Base-by-base conservation (phyloP, 92 coral and sea anemone genomes). In the Phenganax subtilis region DNA sequence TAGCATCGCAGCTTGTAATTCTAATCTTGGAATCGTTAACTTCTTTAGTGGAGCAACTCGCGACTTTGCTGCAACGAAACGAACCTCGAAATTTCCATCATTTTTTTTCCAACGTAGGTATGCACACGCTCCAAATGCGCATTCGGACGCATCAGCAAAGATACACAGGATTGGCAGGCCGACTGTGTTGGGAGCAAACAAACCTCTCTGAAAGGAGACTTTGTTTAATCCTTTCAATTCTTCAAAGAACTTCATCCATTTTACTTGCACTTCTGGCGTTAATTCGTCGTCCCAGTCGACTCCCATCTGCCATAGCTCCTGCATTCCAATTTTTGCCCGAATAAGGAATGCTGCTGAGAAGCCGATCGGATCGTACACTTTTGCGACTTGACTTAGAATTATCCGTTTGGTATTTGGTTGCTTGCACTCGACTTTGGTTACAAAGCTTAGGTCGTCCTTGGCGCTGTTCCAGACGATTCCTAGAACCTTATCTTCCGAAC, bases 201-300 rank as follows among this genome's bases (percentile, higher is more conserved):
- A 80, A 58, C 92, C 63, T 81, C 90, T 84, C 73, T 55, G 88
- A 12, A 84, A 76, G 56, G 62, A 70, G 55, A 77, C 66, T 55
- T 73, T 17, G 14, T 80, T 68, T 12, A 89, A 74, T 12, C 75
- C 80, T 37, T 53, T 53, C 85, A 82, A 57, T 71, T 88, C 91
- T 47, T 58, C 56, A 74, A 89, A 89, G 14, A 89, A 74, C 65
- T 51, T 62, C 29, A 52, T 47, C 85, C 85, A 84, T 71, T 74
- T 77, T 8, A 30, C 84, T 77, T 59, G 78, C 59, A 78, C 20
- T 47, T 54, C 57, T 58, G 65, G 69, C 25, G 25, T 57, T 54
- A 76, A 70, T 63, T 84, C 77, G 28, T 77, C 82, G 56, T 77
- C 82, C 82, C 72, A 78, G 82, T 58, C 82, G 12, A 78, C 55